Evolutionary conservation across 2,888 invertebrate species (phyloP).

Genomic region (Podabrus alpinus): DNA sequence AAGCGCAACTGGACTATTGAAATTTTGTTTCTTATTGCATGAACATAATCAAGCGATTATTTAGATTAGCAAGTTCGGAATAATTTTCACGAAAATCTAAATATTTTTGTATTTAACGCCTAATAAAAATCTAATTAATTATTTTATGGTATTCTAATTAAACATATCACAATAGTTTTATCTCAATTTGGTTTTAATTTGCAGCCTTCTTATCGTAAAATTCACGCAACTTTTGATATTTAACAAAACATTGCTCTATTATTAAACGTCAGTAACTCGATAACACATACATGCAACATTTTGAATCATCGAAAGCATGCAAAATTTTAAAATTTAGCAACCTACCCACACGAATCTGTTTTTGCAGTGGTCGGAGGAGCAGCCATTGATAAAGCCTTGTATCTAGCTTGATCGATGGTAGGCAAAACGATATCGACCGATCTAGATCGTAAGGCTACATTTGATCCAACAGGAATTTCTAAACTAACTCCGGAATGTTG

Average conservation of each 20-base stretch:
- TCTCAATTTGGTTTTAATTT: neutral
- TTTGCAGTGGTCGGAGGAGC: constrained; percentile 53
- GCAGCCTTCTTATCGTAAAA: neutral
- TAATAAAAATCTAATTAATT: neutral
- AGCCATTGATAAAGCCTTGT: constrained; percentile 79
- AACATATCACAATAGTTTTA: neutral
- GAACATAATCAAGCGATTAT: too few relatives aligned
- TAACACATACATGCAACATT: constrained; percentile 21
- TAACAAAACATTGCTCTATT: neutral
- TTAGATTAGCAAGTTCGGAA: too few relatives aligned
- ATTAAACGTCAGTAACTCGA: neutral
- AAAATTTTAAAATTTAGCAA: constrained; percentile 32
- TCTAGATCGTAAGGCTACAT: constrained; percentile 72
- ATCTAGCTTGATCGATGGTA: constrained; percentile 81
- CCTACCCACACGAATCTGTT: constrained; percentile 53
- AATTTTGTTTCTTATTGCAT: too few relatives aligned
- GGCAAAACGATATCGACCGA: constrained; percentile 88
- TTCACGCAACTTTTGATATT: neutral
- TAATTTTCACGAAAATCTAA: too few relatives aligned
- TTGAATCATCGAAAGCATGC: neutral
- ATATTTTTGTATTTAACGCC: neutral
- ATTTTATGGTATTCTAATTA: neutral
- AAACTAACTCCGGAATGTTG: constrained; percentile 66
- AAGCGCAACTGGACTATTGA: too few relatives aligned
- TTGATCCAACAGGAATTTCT: constrained; percentile 70